Percentiles rank a stretch among this genome's conserved stretches.
phyloP scores from a whole-genome alignment of 2,113 vertebrate genomes.

The Mirza zaza region DNA sequence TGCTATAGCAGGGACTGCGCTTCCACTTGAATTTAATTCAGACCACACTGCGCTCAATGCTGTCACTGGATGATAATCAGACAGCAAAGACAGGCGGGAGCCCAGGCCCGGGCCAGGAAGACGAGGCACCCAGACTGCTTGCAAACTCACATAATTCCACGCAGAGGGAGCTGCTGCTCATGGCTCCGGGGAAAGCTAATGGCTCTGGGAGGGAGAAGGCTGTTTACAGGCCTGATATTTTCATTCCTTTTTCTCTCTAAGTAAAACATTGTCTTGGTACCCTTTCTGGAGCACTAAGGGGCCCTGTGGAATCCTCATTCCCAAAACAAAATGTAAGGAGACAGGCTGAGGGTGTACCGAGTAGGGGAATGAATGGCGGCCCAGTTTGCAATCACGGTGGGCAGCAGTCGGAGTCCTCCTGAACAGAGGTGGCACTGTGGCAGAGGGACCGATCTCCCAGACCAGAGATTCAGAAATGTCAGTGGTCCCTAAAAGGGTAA shows the following conservation, averaged over 20 bases:
- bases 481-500: slow-evolving; percentile 23
- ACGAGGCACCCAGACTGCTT: background rate
- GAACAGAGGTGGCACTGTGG: background rate
- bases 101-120: background rate
- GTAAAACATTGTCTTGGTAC: background rate
- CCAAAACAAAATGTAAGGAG: slow-evolving; percentile 45
- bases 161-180: background rate
- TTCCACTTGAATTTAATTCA: background rate
- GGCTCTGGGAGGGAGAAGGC: background rate
- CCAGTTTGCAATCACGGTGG: slow-evolving; percentile 43
- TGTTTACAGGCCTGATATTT: background rate
- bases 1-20: background rate
- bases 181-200: background rate
- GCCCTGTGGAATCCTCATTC: background rate
- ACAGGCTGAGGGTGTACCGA: slow-evolving; percentile 27
- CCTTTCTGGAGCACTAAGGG: slow-evolving; percentile 22
- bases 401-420: slow-evolving; percentile 45
- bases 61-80: background rate
- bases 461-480: slow-evolving; percentile 21
- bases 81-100: background rate
- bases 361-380: slow-evolving; percentile 57
- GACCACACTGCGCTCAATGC: background rate
- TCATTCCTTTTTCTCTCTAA: slow-evolving; percentile 61
- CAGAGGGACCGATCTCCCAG: background rate
- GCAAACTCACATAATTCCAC: background rate